Percentiles rank a stretch among this genome's conserved stretches.
Evolutionary conservation across 2,797 vertebrate genomes (phyloP).

Genomic region (Holocentrus rufus): DNA sequence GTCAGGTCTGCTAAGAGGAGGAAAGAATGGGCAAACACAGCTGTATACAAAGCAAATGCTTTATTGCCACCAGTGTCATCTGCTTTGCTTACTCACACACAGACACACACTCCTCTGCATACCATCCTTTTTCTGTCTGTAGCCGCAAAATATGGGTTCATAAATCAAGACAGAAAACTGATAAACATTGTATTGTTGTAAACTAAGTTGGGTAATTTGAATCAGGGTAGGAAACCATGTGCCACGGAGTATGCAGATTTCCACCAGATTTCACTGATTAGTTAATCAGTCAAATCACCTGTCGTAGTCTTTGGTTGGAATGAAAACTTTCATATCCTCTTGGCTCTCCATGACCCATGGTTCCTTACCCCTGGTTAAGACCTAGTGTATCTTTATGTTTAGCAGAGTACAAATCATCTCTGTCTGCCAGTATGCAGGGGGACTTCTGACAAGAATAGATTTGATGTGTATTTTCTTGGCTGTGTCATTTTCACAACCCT

Average conservation of each 20-base stretch:
- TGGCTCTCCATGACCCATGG: no score
- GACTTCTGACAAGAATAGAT: slow-evolving; percentile 32
- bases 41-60: slow-evolving; percentile 54
- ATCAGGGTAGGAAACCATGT: no score
- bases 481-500: slow-evolving; percentile 59
- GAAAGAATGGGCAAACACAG: slow-evolving; percentile 52
- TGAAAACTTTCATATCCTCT: no score
- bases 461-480: slow-evolving; percentile 48
- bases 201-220: slow-evolving; percentile 35
- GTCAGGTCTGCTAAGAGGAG: slow-evolving; percentile 33
- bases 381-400: background rate
- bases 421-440: slow-evolving; percentile 6
- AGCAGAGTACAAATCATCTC: background rate
- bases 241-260: no score
- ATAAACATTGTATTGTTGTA: slow-evolving; percentile 63
- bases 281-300: no score
- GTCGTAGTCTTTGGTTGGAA: no score
- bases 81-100: slow-evolving; percentile 9
- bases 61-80: slow-evolving; percentile 20
- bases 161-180: slow-evolving; percentile 62
- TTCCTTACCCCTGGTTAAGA: slow-evolving; percentile 6
- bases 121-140: slow-evolving; percentile 56
- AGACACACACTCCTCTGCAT: slow-evolving; percentile 48
- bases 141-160: slow-evolving; percentile 59
- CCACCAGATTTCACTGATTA: no score